Base-by-base conservation (phyloP, 2,113 vertebrate genomes). In the Heterotilapia buettikoferi region DNA sequence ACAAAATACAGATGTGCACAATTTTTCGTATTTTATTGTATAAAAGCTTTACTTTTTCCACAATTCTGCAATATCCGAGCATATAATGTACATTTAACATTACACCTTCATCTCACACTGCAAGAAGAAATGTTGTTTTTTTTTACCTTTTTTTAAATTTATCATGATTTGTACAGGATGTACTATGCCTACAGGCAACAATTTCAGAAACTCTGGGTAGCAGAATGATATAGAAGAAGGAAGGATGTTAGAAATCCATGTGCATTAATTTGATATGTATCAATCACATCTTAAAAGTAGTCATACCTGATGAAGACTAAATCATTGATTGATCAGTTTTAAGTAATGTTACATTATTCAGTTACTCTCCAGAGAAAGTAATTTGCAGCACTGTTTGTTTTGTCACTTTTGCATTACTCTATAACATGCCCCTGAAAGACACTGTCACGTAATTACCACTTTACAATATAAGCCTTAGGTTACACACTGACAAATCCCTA, bases 261-360 rank as follows among this genome's bases (percentile, higher is more conserved):
- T 57, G 29, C 36, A 90, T 59, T 86, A 82, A 92, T 86, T 82
- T 82, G 84, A 90, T 89, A 57, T 10, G 1, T 83, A 78, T 90
- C 80, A 14, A 45, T 71, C 45, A 43, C 21, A 80, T 80, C 73
- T 53, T 6, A 71, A 21, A 53, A 73, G 59, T n/a, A 9, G 21
- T 19, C 71, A 47, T 80, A 40, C 33, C 47, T 40, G 71, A 40
- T 63, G 83, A 13, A 80, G 50, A 84, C n/a, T 91, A 84, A 56
- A 40, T 71, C n/a, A 14, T 71, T 71, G 3, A 40, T 16, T 40
- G 66, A 24, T 71, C 61, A 12, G 61, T 71, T 71, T 24, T 45
- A 45, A 73, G 21, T 73, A 45, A 45, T 73, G 14, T 29, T 76
- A 18, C 12, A 24, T 47, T 76, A 47, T 24, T 18, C 43, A 76